Evolutionary conservation across 2,797 vertebrate genomes (phyloP), one percentile per base, ranked within the genome.

Genomic region (Allobates femoralis): DNA sequence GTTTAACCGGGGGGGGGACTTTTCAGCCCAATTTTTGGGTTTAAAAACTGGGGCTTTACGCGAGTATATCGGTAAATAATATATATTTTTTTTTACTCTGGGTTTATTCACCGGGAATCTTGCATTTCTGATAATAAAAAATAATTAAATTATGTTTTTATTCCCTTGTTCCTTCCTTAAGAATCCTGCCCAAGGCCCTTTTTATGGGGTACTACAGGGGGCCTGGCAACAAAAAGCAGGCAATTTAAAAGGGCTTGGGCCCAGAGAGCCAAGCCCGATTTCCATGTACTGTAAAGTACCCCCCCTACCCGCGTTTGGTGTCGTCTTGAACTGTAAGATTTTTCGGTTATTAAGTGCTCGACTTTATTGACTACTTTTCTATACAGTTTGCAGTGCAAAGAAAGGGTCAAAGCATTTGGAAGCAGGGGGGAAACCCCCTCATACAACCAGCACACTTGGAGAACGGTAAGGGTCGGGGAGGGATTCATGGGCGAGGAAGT

Each of bases 361-460:
- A 99, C 97, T 98, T 98, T 96, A 96, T 98, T 99, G 97, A 98
- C 97, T 98, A 99, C 98, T 99, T 97, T 99, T 94, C 91, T 94
- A 94, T 94, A 96, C 96, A 96, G 95, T 96, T 94, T 99, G 98
- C 97, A 99, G 98, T 99, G 98, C 98, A 99, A 99, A 99, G 98
- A 97, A 98, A 98, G 98, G 98, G 98, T 99, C 98, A 99, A 98
- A 99, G 98, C 97, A 95, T 98, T 95, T 96, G 97, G 92, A 85
- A 94, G 95, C 96, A 94, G 97, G 93, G 90, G 15, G n/a, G n/a
- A n/a, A n/a, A 75, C 94, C 66, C 51, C 83, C 26, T 81, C 26
- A 32, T 30, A 30, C 56, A 1, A 3, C 82, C 56, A 64, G 64
- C 64, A 71, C 28, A 37, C 53, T 16, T 28, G 32, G 69, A 60